Percentiles rank a stretch among this genome's conserved stretches.
phyloP scores from a whole-genome alignment of 2,888 invertebrate genomes.

The Temnothorax unifasciatus region DNA sequence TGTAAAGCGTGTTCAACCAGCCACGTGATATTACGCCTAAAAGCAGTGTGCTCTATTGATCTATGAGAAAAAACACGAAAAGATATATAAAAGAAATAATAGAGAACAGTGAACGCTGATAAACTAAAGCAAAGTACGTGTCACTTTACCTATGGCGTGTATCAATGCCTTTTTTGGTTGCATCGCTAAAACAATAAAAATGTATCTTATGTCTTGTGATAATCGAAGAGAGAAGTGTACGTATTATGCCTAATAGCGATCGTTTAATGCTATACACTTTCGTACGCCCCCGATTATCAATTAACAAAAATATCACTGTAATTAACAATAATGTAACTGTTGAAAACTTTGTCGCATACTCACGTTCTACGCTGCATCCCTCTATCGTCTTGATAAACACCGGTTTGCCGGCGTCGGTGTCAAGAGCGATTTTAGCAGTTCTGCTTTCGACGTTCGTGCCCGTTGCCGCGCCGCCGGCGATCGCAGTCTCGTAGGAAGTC shows the following conservation, averaged over 20 bases:
- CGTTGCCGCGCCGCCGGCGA: slow-evolving; percentile 10
- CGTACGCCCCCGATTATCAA: not conserved
- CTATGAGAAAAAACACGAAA: slow-evolving; percentile 60
- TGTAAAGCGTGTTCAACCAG: slow-evolving; percentile 63
- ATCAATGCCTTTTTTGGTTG: slow-evolving; percentile 85
- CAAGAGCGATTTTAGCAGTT: slow-evolving; percentile 75
- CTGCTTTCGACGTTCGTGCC: slow-evolving; percentile 66
- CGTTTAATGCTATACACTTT: not conserved
- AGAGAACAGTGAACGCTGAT: slow-evolving; percentile 65
- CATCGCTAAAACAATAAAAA: slow-evolving; percentile 86
- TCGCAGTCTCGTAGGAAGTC: slow-evolving; percentile 73
- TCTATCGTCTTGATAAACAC: slow-evolving; percentile 91
- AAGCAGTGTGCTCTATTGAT: slow-evolving; percentile 70
- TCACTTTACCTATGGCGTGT: slow-evolving; percentile 86
- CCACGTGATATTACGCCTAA: slow-evolving; percentile 63
- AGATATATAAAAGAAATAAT: slow-evolving; percentile 43
- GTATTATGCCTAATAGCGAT: slow-evolving; percentile 4
- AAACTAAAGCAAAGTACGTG: slow-evolving; percentile 67
- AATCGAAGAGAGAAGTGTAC: not conserved
- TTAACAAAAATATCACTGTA: not conserved
- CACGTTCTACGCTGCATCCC: slow-evolving; percentile 93
- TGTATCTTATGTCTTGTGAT: slow-evolving; percentile 72
- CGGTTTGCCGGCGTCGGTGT: slow-evolving; percentile 88
- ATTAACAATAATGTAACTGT: not conserved
- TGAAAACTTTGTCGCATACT: slow-evolving; percentile 86